These are phyloP conservation scores for Scolopax bukidnonensis DNA, from an alignment of 2,797 vertebrate species.

Conservation along the genomic window DNA sequence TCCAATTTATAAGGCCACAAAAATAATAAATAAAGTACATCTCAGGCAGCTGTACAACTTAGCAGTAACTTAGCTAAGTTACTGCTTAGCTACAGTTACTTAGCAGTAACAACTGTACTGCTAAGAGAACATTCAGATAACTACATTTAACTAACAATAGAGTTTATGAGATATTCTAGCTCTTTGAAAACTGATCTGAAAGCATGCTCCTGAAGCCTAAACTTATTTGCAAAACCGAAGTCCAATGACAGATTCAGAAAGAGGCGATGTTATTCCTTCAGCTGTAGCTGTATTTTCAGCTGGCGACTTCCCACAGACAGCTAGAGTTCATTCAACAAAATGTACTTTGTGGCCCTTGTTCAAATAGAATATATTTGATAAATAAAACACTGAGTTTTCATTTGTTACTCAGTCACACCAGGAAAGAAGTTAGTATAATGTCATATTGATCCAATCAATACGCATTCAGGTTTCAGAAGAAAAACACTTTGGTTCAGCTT, in stretches of 20 bases:
- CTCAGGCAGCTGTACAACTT: background rate
- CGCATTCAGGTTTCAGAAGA: background rate
- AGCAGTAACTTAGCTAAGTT: no score
- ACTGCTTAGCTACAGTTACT: no score
- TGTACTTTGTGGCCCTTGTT: background rate
- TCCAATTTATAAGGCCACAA: background rate
- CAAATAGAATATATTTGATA: background rate
- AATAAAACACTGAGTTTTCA: background rate
- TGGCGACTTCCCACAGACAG: background rate
- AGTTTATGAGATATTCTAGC: background rate
- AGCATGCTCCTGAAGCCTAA: background rate
- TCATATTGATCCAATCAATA: background rate
- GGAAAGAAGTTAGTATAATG: background rate
- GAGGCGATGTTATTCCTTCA: background rate
- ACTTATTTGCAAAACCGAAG: background rate
- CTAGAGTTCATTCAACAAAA: background rate
- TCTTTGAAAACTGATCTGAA: background rate
- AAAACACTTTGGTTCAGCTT: background rate
- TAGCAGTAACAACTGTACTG: background rate
- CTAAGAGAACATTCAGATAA: background rate
- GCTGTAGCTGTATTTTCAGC: slow-evolving; percentile 10
- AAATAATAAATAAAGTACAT: background rate
- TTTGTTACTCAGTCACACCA: background rate
- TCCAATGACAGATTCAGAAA: background rate
- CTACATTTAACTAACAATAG: background rate